Evolutionary conservation across 2,113 vertebrate species (phyloP).

Genomic region (Cariama cristata): DNA sequence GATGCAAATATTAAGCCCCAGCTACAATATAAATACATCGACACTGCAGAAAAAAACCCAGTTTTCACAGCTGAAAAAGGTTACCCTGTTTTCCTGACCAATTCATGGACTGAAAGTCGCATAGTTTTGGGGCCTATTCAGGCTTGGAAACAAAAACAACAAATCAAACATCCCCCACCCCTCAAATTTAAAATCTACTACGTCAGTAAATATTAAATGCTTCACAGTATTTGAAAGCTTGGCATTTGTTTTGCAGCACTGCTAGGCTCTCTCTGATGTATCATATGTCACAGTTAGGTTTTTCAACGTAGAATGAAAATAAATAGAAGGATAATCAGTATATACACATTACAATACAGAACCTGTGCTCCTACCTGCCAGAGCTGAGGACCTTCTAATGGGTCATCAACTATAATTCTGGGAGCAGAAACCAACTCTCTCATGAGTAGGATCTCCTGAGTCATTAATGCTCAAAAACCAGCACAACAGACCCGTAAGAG

Average conservation of each 20-base stretch:
- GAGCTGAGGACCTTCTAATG: not conserved
- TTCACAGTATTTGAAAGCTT: not conserved
- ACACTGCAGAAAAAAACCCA: not conserved
- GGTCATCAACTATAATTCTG: not conserved
- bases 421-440: not conserved
- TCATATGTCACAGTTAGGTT: not conserved
- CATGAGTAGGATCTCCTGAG: not conserved
- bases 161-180: not conserved
- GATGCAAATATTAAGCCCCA: not conserved
- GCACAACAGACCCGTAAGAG: not conserved
- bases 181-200: not conserved
- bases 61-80: not conserved
- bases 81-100: not conserved
- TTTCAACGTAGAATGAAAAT: not conserved
- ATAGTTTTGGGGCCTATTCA: not conserved
- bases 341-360: not conserved
- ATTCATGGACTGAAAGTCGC: not conserved
- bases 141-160: not conserved
- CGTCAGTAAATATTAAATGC: not conserved
- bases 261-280: not conserved
- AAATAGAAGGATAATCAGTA: not conserved
- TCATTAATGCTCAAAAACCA: not conserved
- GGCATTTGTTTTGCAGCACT: not conserved
- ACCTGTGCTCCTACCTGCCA: not conserved
- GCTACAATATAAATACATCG: not conserved